Evolutionary conservation across 2,888 invertebrate genomes (phyloP).

Genomic region (Xanthia icteritia): DNA sequence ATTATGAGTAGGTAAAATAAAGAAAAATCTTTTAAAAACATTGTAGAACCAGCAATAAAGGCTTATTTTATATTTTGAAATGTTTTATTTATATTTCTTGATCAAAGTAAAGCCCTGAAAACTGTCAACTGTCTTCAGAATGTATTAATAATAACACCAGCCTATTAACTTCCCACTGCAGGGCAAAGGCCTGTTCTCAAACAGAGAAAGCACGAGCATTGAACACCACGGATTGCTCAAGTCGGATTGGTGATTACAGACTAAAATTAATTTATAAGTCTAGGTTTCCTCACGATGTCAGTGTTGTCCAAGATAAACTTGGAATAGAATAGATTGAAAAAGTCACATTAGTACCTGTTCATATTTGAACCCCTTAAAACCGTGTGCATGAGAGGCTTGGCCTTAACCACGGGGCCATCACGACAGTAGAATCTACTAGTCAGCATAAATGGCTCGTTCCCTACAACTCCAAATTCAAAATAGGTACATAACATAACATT

Average conservation of each 20-base stretch:
- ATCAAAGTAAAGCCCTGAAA: not conserved
- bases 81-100: not conserved
- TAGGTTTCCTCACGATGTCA: not conserved
- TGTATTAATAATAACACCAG: not conserved
- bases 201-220: not conserved
- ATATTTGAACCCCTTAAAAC: not conserved
- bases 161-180: not conserved
- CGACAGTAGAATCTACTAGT: not conserved
- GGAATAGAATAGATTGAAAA: not conserved
- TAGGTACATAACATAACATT: not conserved
- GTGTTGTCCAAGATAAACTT: not conserved
- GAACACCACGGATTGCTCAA: not conserved
- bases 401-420: not conserved
- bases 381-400: not conserved
- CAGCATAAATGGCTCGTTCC: not conserved
- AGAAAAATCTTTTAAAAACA: not conserved
- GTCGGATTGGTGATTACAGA: not conserved
- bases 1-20: not conserved
- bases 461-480: not conserved
- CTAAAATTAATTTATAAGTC: not conserved
- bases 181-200: not conserved
- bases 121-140: not conserved
- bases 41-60: not conserved
- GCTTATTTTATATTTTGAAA: not conserved
- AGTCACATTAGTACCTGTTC: not conserved